phyloP scores from a whole-genome alignment of 2,113 vertebrate species.

The Mesocricetus auratus region DNA sequence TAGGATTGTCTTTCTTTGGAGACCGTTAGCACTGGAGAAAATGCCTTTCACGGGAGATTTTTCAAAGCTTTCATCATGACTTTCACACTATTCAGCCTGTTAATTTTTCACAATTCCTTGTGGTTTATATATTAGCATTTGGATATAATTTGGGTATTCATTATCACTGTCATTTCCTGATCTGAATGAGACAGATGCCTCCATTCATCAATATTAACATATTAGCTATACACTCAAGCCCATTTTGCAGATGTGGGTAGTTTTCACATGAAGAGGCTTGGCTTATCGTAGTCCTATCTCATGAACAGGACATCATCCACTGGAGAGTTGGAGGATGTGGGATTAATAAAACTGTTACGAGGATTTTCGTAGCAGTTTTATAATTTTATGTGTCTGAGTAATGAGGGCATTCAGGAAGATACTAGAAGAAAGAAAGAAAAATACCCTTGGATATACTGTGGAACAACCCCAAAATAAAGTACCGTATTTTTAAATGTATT shows the following conservation, averaged over 20 bases:
- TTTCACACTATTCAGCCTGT: background rate
- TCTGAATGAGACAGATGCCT: background rate
- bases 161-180: constrained; percentile 30
- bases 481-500: background rate
- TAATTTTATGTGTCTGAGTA: background rate
- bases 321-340: background rate
- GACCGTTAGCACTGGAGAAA: constrained; percentile 49
- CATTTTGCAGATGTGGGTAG: background rate
- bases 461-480: background rate
- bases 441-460: background rate
- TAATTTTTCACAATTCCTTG: background rate
- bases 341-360: background rate
- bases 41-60: background rate
- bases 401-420: background rate
- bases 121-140: constrained; percentile 24
- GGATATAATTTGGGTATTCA: background rate
- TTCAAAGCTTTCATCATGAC: background rate
- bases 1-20: constrained; percentile 26
- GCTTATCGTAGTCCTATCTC: background rate
- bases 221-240: background rate
- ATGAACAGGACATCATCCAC: background rate
- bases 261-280: background rate
- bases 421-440: background rate
- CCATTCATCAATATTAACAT: background rate
- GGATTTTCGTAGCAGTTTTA: background rate